phyloP scores from a whole-genome alignment of 2,113 vertebrate genomes.

The Sisor rabdophorus region DNA sequence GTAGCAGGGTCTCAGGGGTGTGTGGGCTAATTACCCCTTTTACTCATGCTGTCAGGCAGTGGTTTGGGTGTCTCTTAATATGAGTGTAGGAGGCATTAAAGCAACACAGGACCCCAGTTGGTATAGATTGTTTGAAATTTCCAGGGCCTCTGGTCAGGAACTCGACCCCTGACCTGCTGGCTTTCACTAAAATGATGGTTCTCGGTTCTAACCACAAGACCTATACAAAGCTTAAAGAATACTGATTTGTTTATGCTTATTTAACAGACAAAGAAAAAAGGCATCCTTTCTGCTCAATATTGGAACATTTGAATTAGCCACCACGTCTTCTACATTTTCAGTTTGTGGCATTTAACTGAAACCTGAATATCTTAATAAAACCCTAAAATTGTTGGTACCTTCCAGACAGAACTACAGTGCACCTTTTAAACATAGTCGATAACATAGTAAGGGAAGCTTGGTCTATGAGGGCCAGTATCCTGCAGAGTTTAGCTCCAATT shows the following conservation, averaged over 20 bases:
- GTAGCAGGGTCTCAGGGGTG: conserved; percentile 51
- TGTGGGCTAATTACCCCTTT: conserved; percentile 51
- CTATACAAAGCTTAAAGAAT: neutral
- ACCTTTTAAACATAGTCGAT: neutral
- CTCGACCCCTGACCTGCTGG: conserved; percentile 36
- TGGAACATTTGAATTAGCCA: neutral
- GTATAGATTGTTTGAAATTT: conserved; percentile 48
- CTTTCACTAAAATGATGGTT: conserved; percentile 20
- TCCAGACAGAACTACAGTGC: neutral
- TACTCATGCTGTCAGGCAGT: conserved; percentile 56
- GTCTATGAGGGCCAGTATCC: too few species aligned
- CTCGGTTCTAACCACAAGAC: neutral
- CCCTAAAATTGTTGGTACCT: neutral
- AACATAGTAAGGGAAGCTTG: too few species aligned
- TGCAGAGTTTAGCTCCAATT: too few species aligned
- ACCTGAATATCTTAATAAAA: neutral
- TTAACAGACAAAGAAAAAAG: neutral
- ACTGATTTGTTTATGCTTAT: neutral
- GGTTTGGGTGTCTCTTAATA: conserved; percentile 56
- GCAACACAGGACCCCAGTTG: conserved; percentile 48
- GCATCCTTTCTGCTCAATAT: neutral
- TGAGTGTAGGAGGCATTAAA: conserved; percentile 53
- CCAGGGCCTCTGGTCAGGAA: conserved; percentile 28
- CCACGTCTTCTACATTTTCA: neutral
- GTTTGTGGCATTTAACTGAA: neutral